Conservation (phyloP, 2,888 invertebrate genomes). For the Agrenia bidenticulata region DNA sequence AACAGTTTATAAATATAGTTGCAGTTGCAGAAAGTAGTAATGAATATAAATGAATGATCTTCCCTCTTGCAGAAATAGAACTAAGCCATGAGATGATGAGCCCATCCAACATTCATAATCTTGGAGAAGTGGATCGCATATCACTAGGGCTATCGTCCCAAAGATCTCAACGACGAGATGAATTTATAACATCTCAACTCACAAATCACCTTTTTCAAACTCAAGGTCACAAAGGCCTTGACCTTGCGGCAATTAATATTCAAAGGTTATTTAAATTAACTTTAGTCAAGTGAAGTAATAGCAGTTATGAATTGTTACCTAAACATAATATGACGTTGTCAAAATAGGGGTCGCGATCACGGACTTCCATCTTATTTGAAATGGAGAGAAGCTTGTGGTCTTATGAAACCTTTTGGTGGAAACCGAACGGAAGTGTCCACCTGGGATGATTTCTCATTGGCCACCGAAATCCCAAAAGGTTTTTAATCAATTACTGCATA, state of each 20-base stretch:
- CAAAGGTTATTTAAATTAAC: constrained; percentile 59
- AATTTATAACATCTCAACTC: constrained; percentile 76
- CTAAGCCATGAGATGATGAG: constrained; percentile 76
- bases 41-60: no score
- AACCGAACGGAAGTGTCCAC: constrained; percentile 60
- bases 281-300: not conserved
- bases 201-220: constrained; percentile 83
- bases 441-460: constrained; percentile 67
- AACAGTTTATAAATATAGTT: not conserved
- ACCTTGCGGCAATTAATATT: constrained; percentile 83
- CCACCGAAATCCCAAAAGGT: constrained; percentile 48
- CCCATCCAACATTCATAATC: constrained; percentile 66
- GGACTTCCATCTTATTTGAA: constrained; percentile 76
- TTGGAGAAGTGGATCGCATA: constrained; percentile 76
- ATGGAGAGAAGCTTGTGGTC: constrained; percentile 78
- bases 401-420: constrained; percentile 58
- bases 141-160: constrained; percentile 76
- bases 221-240: constrained; percentile 65
- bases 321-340: no score
- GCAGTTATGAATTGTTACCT: no score
- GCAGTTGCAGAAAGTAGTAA: not conserved
- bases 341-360: constrained; percentile 74
- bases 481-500: not conserved
- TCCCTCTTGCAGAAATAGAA: constrained; percentile 66
- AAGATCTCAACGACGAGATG: constrained; percentile 74